Evolutionary conservation across 2,113 vertebrate species (phyloP).

Genomic region (Melozone crissalis): DNA sequence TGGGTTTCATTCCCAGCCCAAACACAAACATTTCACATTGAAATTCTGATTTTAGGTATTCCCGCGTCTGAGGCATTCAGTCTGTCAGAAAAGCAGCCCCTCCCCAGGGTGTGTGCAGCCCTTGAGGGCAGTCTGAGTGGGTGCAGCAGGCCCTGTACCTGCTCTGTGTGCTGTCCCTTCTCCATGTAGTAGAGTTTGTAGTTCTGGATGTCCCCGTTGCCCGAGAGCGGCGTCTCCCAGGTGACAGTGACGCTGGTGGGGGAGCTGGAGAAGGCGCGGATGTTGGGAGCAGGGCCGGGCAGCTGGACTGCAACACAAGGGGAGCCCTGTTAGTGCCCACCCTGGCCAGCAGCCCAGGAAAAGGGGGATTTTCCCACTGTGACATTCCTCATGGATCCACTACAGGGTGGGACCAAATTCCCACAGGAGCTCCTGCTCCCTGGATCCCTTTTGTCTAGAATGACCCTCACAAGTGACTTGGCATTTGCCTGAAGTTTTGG

Average conservation of each 20-base stretch:
- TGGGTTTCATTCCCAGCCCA: neutral
- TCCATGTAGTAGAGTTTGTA: conserved; percentile 97
- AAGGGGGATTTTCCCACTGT: too few species aligned
- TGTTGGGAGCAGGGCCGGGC: conserved; percentile 92
- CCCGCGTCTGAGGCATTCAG: neutral
- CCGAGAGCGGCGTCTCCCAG: conserved; percentile 90
- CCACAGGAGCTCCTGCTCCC: too few species aligned
- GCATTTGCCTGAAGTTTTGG: too few species aligned
- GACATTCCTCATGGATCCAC: too few species aligned
- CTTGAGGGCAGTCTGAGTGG: rapidly evolving
- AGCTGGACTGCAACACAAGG: conserved; percentile 86
- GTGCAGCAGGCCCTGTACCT: conserved; percentile 74
- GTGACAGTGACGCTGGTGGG: conserved; percentile 84
- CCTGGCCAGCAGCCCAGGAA: too few species aligned
- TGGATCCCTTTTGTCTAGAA: too few species aligned
- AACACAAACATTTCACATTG: rapidly evolving
- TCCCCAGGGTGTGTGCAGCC: neutral
- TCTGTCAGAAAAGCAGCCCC: neutral
- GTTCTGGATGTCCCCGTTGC: conserved; percentile 92
- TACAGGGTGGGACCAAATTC: too few species aligned
- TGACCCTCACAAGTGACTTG: too few species aligned
- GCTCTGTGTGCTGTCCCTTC: conserved; percentile 84
- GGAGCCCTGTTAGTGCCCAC: neutral
- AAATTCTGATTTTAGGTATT: neutral
- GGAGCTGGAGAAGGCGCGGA: conserved; percentile 79